Evolutionary conservation across 2,113 vertebrate species (phyloP), one percentile per base, ranked within the genome.

Genomic region (Diadophis punctatus): DNA sequence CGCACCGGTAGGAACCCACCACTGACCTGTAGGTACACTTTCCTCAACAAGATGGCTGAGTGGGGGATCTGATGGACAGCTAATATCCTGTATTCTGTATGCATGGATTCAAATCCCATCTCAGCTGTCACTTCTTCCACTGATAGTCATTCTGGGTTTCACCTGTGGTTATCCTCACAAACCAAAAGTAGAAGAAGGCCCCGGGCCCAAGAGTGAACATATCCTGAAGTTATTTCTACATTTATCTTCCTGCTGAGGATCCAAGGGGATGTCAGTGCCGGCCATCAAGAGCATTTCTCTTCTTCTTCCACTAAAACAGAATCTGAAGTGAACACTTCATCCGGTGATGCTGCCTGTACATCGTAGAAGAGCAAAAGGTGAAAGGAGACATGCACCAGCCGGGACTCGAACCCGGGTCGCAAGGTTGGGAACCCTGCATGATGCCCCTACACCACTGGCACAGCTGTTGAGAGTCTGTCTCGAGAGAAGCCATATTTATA

Each of bases 321-420:
- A 63, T 30, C 60, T 0, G 60, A 0, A 3, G 0, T 63, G 0
- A 30, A 63, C 30, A 30, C 20, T 5, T 48, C 23, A 5, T 10
- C 9, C 6, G 5, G 10, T 48, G 22, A 7, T 46, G 43, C 18
- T 85, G 39, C 80, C 43, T 48, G 30, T n/a, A n/a, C 11, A 6
- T 68, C 30, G 39, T 1, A 22, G 23, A 25, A 85, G 43, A 4
- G 22, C 43, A 86, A 86, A 86, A 86, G 22, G 43, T 46, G 0
- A 20, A 48, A 11, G n/a, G 80, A 39, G 39, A 22, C 18, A 0
- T 86, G 43, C 39, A 46, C 46, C 80, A 84, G 20, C 39, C 7
- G 22, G 80, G n/a, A 84, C 80, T 39, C 80, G 20, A 39, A 43
- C 80, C n/a, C 20, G 3, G 39, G 39, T 39, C 39, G 20, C 60